These are phyloP conservation scores for Lota lota DNA, from an alignment of 2,113 vertebrate genomes.

Conservation along the genomic window DNA sequence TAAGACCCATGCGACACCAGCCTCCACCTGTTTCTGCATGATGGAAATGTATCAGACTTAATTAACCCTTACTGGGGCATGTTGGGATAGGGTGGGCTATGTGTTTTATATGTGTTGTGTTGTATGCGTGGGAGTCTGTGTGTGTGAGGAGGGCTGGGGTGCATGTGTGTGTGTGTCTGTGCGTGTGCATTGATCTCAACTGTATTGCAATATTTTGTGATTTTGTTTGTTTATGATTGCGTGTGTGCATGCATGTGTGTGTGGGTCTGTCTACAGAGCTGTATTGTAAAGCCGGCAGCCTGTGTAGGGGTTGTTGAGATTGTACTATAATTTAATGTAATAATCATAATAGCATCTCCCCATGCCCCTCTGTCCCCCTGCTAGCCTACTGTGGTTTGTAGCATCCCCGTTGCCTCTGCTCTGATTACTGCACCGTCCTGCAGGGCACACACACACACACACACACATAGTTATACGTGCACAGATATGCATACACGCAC, in stretches of 20 bases:
- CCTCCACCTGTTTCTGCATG: too few relatives aligned
- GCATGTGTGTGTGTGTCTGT: background rate
- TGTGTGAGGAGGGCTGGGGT: background rate
- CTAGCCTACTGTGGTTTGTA: background rate
- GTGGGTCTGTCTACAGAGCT: background rate
- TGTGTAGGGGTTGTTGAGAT: constrained; percentile 24
- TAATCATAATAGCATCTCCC: constrained; percentile 29
- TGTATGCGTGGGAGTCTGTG: background rate
- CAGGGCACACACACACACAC: constrained; percentile 16
- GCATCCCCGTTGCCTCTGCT: constrained; percentile 25
- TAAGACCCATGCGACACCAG: too few relatives aligned
- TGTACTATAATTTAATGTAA: constrained; percentile 38
- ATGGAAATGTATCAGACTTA: too few relatives aligned
- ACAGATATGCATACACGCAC: background rate
- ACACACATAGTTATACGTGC: constrained; percentile 1
- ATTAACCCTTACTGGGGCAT: too few relatives aligned
- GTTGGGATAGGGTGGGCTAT: too few relatives aligned
- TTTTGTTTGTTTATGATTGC: too few relatives aligned
- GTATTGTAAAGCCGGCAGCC: constrained; percentile 21
- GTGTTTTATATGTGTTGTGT: background rate
- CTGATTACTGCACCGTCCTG: constrained; percentile 30
- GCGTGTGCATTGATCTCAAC: too few relatives aligned
- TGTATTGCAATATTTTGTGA: background rate
- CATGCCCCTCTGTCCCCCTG: background rate
- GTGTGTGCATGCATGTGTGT: background rate